Evolutionary conservation across 2,797 vertebrate genomes (phyloP).

Genomic region (Emydoidea blandingii): DNA sequence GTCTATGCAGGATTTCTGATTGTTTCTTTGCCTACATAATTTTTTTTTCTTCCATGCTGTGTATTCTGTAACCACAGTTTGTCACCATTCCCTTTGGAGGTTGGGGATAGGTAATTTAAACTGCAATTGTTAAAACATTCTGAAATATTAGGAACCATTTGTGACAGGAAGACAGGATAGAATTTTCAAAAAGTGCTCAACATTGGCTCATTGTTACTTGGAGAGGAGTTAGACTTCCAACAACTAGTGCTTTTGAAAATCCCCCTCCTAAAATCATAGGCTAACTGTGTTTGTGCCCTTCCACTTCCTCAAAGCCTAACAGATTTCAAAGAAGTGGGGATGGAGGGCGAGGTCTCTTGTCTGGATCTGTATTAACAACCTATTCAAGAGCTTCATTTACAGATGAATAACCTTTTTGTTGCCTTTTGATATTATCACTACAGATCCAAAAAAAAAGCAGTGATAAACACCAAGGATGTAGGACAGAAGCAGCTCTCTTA

Average conservation of each 20-base stretch:
- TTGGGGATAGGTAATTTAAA: background rate
- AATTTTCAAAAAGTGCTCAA: background rate
- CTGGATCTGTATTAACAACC: too few species aligned
- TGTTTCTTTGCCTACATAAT: background rate
- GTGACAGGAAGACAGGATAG: background rate
- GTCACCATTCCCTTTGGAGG: background rate
- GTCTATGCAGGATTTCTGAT: background rate
- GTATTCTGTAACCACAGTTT: fast-evolving
- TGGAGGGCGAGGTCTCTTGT: too few species aligned
- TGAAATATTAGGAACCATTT: background rate
- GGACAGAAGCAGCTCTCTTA: background rate
- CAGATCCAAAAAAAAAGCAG: background rate
- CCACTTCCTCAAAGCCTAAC: too few species aligned
- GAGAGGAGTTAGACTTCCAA: background rate
- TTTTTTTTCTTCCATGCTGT: background rate
- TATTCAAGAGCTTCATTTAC: too few species aligned
- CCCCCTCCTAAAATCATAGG: background rate
- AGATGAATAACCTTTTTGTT: too few species aligned
- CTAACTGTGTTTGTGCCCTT: background rate
- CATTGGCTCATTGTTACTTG: background rate
- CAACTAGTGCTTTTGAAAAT: background rate
- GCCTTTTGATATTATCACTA: too few species aligned
- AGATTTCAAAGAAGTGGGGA: too few species aligned
- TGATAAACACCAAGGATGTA: fast-evolving
- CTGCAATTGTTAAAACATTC: background rate